A percentile compares a stretch with the other conserved stretches of the same genome.
phyloP scores from a whole-genome alignment of 2,888 invertebrate genomes.

The Cerceris rybyensis region DNA sequence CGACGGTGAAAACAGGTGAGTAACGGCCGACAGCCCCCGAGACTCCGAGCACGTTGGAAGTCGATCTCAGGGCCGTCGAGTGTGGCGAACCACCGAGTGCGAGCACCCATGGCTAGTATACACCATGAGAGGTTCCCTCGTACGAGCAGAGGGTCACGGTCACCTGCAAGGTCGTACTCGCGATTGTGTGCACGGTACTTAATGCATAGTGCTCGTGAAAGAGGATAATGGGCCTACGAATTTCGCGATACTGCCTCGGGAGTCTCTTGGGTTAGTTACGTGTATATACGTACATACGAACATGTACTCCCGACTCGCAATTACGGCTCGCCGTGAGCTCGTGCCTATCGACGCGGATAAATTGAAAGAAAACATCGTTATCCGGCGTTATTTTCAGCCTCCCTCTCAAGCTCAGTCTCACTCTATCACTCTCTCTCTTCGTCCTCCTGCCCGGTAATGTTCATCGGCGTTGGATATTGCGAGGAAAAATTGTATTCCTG shows the following conservation, averaged over 20 bases:
- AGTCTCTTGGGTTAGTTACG: background rate
- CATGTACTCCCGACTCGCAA: conserved; percentile 33
- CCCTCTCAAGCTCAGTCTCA: background rate
- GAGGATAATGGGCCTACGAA: conserved; percentile 48
- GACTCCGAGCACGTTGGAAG: conserved; percentile 62
- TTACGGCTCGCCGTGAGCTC: conserved; percentile 27
- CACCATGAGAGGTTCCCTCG: conserved; percentile 33
- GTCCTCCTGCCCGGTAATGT: background rate
- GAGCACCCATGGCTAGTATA: conserved; percentile 18
- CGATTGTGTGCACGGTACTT: conserved; percentile 58
- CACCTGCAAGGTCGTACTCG: conserved; percentile 66
- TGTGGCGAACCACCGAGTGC: conserved; percentile 52
- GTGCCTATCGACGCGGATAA: conserved; percentile 54
- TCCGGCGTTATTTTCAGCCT: conserved; percentile 56
- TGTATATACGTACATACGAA: no score
- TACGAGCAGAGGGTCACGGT: conserved; percentile 66
- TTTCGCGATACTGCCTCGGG: conserved; percentile 29
- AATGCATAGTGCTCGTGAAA: conserved; percentile 49
- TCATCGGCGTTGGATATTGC: conserved; percentile 20
- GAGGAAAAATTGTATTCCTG: conserved; percentile 42
- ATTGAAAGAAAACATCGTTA: conserved; percentile 67
- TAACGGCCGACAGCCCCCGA: conserved; percentile 74
- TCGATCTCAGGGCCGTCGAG: conserved; percentile 67
- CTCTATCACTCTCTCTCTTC: no score
- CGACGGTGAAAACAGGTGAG: conserved; percentile 75